Evolutionary conservation across 2,888 invertebrate genomes (phyloP), one percentile per base, ranked within the genome.

Genomic region (Amaurobius ferox): DNA sequence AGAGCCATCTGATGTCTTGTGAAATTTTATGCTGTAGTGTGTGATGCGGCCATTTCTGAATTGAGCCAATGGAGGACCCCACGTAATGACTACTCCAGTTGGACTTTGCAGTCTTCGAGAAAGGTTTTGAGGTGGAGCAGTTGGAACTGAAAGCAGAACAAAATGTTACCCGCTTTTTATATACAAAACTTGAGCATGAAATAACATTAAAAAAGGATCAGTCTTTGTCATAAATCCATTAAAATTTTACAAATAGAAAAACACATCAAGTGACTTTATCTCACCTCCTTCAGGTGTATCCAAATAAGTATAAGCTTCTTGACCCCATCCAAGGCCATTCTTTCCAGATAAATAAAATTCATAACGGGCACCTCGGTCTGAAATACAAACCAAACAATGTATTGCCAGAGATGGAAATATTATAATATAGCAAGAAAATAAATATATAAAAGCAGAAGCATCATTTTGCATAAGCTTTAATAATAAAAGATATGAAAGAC

Each of bases 331-430:
- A 77, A 98, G 96, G 89, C 95, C 94, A 92, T 99, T 99, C 91
- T 95, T 95, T 9, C 98, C 99, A 16, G 98, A 95, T 26, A 99
- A 95, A 88, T 97, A 94, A 91, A 99, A 98, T 92, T 99, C 98
- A 92, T 99, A 99, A 89, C 96, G 95, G 0, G 97, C 96, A 0
- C 98, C 98, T 88, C 96, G 94, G 92, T 98, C 98, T 88, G 64
- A 55, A 79, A 79, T 9, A 23, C 16, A 68, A n/a, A n/a, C n/a
- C n/a, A n/a, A n/a, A 30, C 62, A 28, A 40, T 29, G 32, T 11
- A 35, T 13, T 26, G 39, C 23, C 16, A 11, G 0, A 66, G 11
- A 1, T 26, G 3, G 3, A 68, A 9, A 67, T 35, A 7, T 9
- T 35, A 7, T 35, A 7, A 35, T n/a, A n/a, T n/a, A n/a, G n/a